Base-by-base conservation (phyloP, 2,797 vertebrate genomes). In the Zalophus californianus region DNA sequence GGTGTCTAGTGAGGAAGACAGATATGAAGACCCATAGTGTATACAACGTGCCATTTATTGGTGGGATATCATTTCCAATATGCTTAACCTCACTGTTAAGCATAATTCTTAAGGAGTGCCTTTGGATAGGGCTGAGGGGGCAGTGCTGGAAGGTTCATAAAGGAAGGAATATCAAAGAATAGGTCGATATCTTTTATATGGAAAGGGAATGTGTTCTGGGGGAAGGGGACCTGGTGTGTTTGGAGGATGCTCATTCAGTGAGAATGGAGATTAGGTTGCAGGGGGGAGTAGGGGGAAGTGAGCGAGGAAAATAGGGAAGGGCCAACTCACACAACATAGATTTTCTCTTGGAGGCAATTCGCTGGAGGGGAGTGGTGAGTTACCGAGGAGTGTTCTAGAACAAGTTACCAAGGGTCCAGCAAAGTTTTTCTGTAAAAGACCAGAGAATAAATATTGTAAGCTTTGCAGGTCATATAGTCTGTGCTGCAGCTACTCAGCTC, bases 401-500 rank as follows among this genome's bases (percentile, higher is more conserved):
- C 79, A 96, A 25, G 35, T 90, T 62, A 78, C 60, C 11, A 54
- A 86, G 32, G 6, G 25, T 5, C 58, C 27, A 41, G 88, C 15
- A 79, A 68, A 32, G 27, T 11, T 90, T 90, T 64, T 84, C 12
- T 80, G 56, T 90, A n/a, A 85, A 90, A 60, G n/a, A 84, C 44
- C 38, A 87, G 77, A n/a, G n/a, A 64, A 16, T 86, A 66, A 62
- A 48, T 90, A 58, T 91, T 93, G 66, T 80, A 88, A 84, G 32
- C 27, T 73, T 73, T 82, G 29, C n/a, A n/a, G 68, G 48, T 50
- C 27, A 21, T 58, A 56, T 0, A 50, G 7, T 56, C 52, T 85
- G 56, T 41, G n/a, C 50, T 15, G 5, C 18, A 64, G 2, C 64
- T 82, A 8, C n/a, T 92, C 82, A 70, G 2, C 54, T 90, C 32